Evolutionary conservation across 1,140 invertebrate genomes (phyloP), one percentile per base, ranked within the genome.

Genomic region (fruit fly (Drosophila melanogaster)): DNA sequence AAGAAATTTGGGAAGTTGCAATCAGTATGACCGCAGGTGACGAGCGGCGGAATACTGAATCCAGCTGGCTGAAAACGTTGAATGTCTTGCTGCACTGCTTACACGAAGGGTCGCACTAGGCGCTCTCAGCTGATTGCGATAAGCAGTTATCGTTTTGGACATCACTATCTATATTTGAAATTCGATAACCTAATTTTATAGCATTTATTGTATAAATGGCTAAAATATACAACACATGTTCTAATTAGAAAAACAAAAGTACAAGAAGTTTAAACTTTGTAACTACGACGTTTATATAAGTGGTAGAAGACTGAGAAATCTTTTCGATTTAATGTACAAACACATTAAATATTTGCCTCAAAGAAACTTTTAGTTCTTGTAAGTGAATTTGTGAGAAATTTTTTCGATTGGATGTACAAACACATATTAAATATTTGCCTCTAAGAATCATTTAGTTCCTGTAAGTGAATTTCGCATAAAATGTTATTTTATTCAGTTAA

Each of bases 1-100:
- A 53, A 73, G 81, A 85, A 83, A 72, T 46, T 51, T 84, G 72
- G 79, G 71, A 74, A 73, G 69, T 74, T 50, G 47, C 47, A 70
- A 70, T 57, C 51, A 56, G 66, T 72, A 47, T 44, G n/a, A 72
- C 51, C 61, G 50, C 30, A 43, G 49, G 46, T 64, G 59, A 40
- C 65, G 12, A 69, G 65, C 65, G 61, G 65, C 15, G n/a, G 24
- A 69, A 70, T 70, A 67, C 62, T 56, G 50, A 55, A 67, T 67
- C 19, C 22, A 12, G 44, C 19, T 47, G 22, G 5, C 5, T 26
- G 22, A 26, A 47, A 47, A 26, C 24, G 44, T 12, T 22, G 14
- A 14, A 14, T 33, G 33, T 22, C 6, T 11, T n/a, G 2, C 10
- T 30, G 33, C 17, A 60, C 58, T 60, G 58, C 58, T 60, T 60